Percentiles rank a stretch among this genome's conserved stretches.
phyloP scores from a whole-genome alignment of 2,797 vertebrate species.

The Apogon hyalosoma region DNA sequence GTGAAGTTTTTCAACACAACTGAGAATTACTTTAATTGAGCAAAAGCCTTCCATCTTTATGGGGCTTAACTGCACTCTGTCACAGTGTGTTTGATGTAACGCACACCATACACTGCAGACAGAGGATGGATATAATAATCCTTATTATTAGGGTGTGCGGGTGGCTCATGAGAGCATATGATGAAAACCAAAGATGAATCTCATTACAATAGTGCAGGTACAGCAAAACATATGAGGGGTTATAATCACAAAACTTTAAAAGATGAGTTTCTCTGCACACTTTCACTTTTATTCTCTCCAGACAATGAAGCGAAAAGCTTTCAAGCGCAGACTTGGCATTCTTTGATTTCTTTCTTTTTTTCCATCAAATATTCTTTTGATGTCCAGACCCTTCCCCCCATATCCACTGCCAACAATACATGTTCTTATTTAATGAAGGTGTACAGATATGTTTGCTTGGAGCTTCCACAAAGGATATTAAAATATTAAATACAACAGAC shows the following conservation, averaged over 20 bases:
- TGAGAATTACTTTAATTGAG: too few relatives aligned
- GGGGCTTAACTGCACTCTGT: too few relatives aligned
- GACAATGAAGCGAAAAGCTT: not conserved
- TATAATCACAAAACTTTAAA: not conserved
- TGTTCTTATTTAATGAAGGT: constrained; percentile 11
- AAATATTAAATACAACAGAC: constrained; percentile 5
- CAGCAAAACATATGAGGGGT: not conserved
- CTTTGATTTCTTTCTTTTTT: not conserved
- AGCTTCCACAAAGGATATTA: constrained; percentile 7
- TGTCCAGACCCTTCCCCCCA: not conserved
- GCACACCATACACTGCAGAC: too few relatives aligned
- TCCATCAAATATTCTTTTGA: constrained; percentile 33
- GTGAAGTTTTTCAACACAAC: too few relatives aligned
- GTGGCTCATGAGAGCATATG: too few relatives aligned
- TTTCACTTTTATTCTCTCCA: not conserved
- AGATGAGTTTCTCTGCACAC: not conserved
- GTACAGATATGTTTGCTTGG: constrained; percentile 21
- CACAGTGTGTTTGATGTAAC: too few relatives aligned
- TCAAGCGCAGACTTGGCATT: not conserved
- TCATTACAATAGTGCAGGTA: not conserved
- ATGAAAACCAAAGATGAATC: not conserved
- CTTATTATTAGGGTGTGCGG: too few relatives aligned
- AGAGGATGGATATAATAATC: too few relatives aligned
- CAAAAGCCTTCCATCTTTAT: too few relatives aligned
- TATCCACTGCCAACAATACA: constrained; percentile 12